Percentiles rank a stretch among this genome's conserved stretches.
These are phyloP conservation scores for Ia io DNA, from an alignment of 2,113 vertebrate genomes.

Conservation along the genomic window DNA sequence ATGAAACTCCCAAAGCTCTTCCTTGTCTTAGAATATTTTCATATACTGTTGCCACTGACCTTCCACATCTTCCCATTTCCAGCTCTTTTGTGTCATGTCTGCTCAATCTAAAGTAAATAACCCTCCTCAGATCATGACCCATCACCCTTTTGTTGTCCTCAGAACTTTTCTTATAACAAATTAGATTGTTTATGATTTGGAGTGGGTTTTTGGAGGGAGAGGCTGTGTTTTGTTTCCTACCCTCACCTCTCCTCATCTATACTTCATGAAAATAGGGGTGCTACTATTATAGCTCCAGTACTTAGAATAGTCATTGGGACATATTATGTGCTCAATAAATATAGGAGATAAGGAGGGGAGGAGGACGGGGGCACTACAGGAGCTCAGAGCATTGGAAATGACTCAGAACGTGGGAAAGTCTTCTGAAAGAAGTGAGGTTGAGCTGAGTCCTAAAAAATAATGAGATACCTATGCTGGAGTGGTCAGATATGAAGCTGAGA, in stretches of 20 bases:
- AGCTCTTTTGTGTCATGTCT: not conserved
- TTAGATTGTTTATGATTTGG: not conserved
- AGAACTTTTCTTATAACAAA: not conserved
- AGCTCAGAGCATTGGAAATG: not conserved
- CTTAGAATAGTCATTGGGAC: not conserved
- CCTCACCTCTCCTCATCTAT: accelerated
- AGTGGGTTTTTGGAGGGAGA: not conserved
- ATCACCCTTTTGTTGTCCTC: not conserved
- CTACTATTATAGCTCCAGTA: not conserved
- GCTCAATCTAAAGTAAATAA: not conserved
- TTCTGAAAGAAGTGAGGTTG: not conserved
- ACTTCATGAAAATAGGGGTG: not conserved
- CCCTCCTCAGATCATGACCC: not conserved
- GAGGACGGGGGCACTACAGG: not conserved
- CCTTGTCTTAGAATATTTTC: not conserved
- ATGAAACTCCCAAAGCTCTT: not conserved
- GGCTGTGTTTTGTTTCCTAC: not conserved
- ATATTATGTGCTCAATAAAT: not conserved
- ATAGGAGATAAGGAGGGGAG: not conserved
- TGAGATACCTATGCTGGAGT: not conserved
- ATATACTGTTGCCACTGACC: not conserved
- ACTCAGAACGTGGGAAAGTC: not conserved
- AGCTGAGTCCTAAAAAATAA: not conserved
- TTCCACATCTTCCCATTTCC: not conserved
- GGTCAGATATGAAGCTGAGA: not conserved